phyloP scores from a whole-genome alignment of 2,888 invertebrate species.

The Strigamia crassipes region DNA sequence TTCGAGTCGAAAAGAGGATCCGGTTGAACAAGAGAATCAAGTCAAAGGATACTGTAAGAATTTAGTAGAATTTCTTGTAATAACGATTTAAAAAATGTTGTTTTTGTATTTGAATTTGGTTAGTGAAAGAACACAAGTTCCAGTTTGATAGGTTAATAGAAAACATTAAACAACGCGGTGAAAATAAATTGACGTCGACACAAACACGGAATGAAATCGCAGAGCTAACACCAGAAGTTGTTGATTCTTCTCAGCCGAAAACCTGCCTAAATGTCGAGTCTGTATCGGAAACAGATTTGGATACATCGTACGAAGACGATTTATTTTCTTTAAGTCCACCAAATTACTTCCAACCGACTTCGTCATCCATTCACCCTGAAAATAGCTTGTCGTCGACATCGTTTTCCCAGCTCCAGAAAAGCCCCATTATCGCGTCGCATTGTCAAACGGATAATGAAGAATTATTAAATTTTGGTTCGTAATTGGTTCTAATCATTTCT shows the following conservation, averaged over 20 bases:
- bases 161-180: not conserved
- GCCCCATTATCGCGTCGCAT: not conserved
- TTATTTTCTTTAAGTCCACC: not conserved
- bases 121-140: not conserved
- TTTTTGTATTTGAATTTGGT: too few relatives aligned
- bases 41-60: not conserved
- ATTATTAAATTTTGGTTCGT: not conserved
- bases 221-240: not conserved
- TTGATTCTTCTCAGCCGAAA: not conserved
- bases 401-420: not conserved
- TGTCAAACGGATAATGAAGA: not conserved
- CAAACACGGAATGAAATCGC: not conserved
- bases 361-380: not conserved
- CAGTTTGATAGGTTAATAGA: not conserved
- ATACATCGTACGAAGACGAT: not conserved
- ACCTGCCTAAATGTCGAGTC: not conserved
- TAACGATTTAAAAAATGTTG: too few relatives aligned
- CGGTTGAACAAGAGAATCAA: not conserved
- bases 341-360: not conserved
- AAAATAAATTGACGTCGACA: not conserved
- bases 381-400: not conserved
- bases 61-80: not conserved
- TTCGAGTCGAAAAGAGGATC: not conserved
- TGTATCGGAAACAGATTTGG: not conserved
- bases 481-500: not conserved